Evolutionary conservation across 2,888 invertebrate genomes (phyloP), one percentile per base, ranked within the genome.

Genomic region (Neria commutata): DNA sequence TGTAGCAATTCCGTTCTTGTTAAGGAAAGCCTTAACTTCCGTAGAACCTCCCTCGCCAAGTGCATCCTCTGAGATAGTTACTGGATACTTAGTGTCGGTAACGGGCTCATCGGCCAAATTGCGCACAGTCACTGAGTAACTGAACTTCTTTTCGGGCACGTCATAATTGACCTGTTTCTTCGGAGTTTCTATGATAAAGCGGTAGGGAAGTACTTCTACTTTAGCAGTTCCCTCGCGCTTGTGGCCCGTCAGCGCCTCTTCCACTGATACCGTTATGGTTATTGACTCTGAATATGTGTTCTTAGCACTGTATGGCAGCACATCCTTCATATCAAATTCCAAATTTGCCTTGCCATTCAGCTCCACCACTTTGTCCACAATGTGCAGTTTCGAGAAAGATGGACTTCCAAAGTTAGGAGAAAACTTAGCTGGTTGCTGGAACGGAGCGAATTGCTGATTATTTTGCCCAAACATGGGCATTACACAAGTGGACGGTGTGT

Each of bases 231-330:
- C 87, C 75, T 93, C 94, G 77, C 94, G 93, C 66, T 89, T 87
- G 62, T 93, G 86, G 17, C 75, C 76, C 8, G 96, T 96, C 64
- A 93, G 84, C 60, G 88, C 88, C 83, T 98, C 98, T 77, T 94
- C 94, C 16, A 97, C 88, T 10, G 91, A 88, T 1, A 93, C 96
- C 75, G 94, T 91, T 46, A 96, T 86, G 6, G 6, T 11, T 29
- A 29, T 6, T 29, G 11, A 29, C 11, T 24, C 66, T 61, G 1
- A 73, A 34, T 1, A 6, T 29, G 6, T 11, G 6, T 8, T 29
- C 71, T 68, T 21, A 69, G 69, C 21, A 60, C 50, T 34, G 67
- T 69, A 17, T 53, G 58, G 93, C 82, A 74, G 89, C 88, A 60
- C 92, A 83, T 76, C 93, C 91, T 60, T 87, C 11, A 94, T 86